phyloP scores from a whole-genome alignment of 2,113 vertebrate species.

The Oryzias woworae region DNA sequence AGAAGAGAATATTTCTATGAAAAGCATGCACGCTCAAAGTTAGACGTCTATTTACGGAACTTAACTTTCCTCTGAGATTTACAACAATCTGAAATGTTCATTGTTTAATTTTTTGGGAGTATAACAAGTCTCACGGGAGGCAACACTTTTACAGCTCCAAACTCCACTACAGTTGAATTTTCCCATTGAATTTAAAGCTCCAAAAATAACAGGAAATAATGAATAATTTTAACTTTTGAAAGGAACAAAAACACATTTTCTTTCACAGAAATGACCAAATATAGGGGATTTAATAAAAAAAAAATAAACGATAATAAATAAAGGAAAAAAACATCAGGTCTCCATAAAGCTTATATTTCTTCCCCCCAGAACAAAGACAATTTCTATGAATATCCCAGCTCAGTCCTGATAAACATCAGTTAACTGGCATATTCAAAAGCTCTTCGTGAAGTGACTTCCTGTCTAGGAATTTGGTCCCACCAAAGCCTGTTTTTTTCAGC shows the following conservation, averaged over 20 bases:
- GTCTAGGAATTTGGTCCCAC: constrained; percentile 28
- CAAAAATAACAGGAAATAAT: background rate
- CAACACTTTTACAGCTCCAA: background rate
- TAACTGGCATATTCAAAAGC: constrained; percentile 8
- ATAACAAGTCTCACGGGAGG: background rate
- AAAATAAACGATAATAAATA: too few species aligned
- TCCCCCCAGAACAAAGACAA: too few species aligned
- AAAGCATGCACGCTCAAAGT: constrained; percentile 9
- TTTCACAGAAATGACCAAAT: too few species aligned
- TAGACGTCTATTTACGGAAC: constrained; percentile 10
- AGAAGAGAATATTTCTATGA: constrained; percentile 25
- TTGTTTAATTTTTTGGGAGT: constrained; percentile 11
- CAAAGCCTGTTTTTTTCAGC: constrained; percentile 18
- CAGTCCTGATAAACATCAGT: constrained; percentile 10
- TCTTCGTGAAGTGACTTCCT: constrained; percentile 18
- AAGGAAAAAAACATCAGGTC: too few species aligned
- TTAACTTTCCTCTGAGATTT: constrained; percentile 9
- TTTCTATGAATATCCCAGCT: too few species aligned
- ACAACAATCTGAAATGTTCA: constrained; percentile 8
- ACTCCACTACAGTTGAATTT: constrained; percentile 3
- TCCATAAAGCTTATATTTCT: too few species aligned
- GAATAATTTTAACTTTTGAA: too few species aligned
- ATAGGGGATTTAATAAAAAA: too few species aligned
- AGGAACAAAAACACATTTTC: too few species aligned
- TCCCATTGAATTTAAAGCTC: background rate